Conservation (phyloP, 2,888 invertebrate genomes). For the Andrena haemorrhoa region DNA sequence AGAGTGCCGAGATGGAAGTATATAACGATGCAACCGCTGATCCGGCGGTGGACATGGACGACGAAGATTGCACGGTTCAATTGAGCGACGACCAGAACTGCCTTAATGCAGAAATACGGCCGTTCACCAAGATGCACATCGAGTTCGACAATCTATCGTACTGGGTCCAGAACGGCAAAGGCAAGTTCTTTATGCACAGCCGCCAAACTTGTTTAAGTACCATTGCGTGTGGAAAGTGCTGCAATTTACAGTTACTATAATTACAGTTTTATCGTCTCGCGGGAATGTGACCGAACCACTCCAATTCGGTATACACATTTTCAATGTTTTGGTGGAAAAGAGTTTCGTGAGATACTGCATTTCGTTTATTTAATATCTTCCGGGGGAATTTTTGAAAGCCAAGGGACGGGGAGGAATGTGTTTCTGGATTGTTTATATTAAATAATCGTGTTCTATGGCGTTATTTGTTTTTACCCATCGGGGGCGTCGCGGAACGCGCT, state of each 20-base stretch:
- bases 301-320: no score
- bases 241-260: background rate
- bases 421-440: no score
- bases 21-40: background rate
- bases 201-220: background rate
- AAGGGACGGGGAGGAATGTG: no score
- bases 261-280: background rate
- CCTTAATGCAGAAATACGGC: background rate
- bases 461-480: no score
- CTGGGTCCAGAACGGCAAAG: constrained; percentile 25
- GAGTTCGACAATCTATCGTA: constrained; percentile 58
- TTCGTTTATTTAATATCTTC: no score
- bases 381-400: no score
- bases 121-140: constrained; percentile 24
- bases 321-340: no score
- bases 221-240: background rate
- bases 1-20: constrained; percentile 9
- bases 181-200: constrained; percentile 6
- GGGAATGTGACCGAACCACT: no score
- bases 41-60: background rate
- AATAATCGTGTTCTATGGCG: no score
- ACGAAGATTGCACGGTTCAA: constrained; percentile 15
- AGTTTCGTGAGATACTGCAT: no score
- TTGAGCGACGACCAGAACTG: constrained; percentile 33
- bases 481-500: no score